phyloP scores from a whole-genome alignment of 2,888 invertebrate genomes.

The Nomada hirtipes region DNA sequence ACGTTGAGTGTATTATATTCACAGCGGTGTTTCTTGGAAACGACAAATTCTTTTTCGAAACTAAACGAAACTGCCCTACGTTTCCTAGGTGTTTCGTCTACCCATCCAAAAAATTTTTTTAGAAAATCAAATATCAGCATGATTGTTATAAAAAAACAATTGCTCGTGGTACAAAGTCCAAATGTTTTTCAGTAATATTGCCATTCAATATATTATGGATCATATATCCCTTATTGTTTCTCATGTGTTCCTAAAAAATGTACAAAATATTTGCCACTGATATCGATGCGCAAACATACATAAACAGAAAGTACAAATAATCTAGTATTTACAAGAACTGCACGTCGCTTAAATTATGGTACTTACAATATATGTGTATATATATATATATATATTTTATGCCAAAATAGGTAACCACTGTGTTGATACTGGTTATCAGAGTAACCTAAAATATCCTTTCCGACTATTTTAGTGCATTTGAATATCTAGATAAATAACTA shows the following conservation, averaged over 20 bases:
- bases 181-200: constrained; percentile 31
- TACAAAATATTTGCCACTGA: not conserved
- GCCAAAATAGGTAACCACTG: not conserved
- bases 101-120: constrained; percentile 75
- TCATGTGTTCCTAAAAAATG: constrained; percentile 45
- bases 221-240: not conserved
- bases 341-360: not conserved
- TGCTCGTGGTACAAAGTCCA: constrained; percentile 25
- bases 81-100: constrained; percentile 74
- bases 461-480: not conserved
- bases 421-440: not conserved
- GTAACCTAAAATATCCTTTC: constrained; percentile 45
- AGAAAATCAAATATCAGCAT: constrained; percentile 74
- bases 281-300: not conserved
- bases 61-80: constrained; percentile 67
- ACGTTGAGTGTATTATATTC: constrained; percentile 33
- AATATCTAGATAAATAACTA: constrained; percentile 1
- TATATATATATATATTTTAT: not conserved
- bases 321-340: not conserved
- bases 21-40: constrained; percentile 71
- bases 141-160: constrained; percentile 29
- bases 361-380: constrained; percentile 41
- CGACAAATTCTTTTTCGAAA: constrained; percentile 58
- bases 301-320: not conserved
- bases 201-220: constrained; percentile 56